Conservation (phyloP, 1,140 invertebrate genomes). For the Lepidotrigona ventralis region DNA sequence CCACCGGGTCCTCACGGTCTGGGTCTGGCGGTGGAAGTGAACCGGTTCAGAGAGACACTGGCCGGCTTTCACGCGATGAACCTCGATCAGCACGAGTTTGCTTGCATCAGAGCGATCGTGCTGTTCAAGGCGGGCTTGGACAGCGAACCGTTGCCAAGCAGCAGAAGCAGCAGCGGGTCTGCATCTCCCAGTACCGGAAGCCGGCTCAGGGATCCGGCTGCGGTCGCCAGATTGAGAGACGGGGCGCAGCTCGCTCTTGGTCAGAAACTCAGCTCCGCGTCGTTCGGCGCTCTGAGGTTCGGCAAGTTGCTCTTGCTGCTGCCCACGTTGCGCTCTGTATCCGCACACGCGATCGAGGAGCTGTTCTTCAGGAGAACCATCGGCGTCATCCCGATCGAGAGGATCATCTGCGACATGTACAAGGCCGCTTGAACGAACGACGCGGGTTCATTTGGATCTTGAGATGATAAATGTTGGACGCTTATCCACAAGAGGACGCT, state of each 20-base stretch:
- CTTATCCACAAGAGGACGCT: no score
- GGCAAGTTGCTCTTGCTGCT: conserved; percentile 91
- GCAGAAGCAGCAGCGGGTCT: conserved; percentile 70
- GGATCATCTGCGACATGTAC: conserved; percentile 94
- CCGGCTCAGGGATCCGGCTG: conserved; percentile 84
- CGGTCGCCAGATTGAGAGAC: conserved; percentile 89
- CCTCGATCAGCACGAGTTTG: conserved; percentile 92
- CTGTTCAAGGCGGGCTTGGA: conserved; percentile 89
- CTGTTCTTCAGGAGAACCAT: conserved; percentile 96
- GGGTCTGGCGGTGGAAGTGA: conserved; percentile 82
- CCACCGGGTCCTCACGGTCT: conserved; percentile 69
- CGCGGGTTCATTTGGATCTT: not conserved
- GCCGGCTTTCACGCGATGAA: conserved; percentile 87
- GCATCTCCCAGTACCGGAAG: conserved; percentile 62
- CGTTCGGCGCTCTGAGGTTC: conserved; percentile 84
- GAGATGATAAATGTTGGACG: no score
- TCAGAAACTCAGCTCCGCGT: conserved; percentile 65
- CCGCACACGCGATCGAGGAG: conserved; percentile 89
- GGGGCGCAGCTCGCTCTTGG: conserved; percentile 89
- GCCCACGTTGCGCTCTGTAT: conserved; percentile 86
- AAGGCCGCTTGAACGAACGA: conserved; percentile 72
- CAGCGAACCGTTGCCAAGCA: conserved; percentile 65
- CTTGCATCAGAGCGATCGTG: conserved; percentile 91
- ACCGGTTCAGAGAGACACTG: conserved; percentile 89
- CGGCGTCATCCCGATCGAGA: conserved; percentile 92